Evolutionary conservation across 2,113 vertebrate genomes (phyloP), one percentile per base, ranked within the genome.

Genomic region (Lipophrys pholis): DNA sequence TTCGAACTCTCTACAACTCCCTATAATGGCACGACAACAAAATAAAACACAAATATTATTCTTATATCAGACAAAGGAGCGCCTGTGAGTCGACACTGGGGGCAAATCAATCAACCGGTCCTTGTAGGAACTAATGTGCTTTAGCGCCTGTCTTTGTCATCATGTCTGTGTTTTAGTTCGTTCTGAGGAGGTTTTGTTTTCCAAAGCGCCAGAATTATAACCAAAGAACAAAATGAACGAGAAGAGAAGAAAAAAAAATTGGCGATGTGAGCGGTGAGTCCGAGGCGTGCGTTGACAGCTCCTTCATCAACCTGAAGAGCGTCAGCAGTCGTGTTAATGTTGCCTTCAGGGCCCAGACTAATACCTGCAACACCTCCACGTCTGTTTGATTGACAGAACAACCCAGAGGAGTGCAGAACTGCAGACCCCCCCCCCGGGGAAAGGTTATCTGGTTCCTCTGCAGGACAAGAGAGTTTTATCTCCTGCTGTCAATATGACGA

Each of bases 281-380:
- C 46, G 62, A 80, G 81, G 74, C 75, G 78, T 78, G 79, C 84
- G 78, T 80, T 78, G 80, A 89, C 85, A 90, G 54, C 78, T 76
- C 73, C 64, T 73, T 41, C 45, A 69, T 73, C 51, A 70, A 64
- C 69, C 70, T 75, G 16, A 43, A 55, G 64, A 86, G 69, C 56
- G 77, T 73, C 78, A 45, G 70, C 52, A 82, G 65, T 70, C 2
- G 54, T 12, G 51, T 46, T 60, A 74, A 84, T 82, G 84, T 80
- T 84, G 64, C 87, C 89, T 77, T 66, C 35, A 54, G 86, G 87
- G 21, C 21, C 67, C 66, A 65, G 65, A 70, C 66, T 80, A 76
- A 78, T 83, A 81, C 56, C 72, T 82, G 71, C 81, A 87, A 84
- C 70, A 86, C 81, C 86, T 80, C 38, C 8, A 1, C 15, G 64